Conservation (phyloP, 37 sponge, comb jelly and placozoan genomes). For the Ephydatia muelleri region DNA sequence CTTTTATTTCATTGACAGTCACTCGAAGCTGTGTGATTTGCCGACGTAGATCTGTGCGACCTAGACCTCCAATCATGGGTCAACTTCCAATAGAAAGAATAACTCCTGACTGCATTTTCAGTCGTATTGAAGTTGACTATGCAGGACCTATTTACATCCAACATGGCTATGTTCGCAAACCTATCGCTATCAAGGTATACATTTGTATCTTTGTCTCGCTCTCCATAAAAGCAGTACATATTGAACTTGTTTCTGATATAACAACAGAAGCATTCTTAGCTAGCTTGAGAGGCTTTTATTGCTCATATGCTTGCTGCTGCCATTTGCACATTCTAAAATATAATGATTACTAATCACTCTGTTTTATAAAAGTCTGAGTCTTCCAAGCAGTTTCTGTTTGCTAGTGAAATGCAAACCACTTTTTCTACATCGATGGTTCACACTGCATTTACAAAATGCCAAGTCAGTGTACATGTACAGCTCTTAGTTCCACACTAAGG, state of each 20-base stretch:
- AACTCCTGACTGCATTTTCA: neutral
- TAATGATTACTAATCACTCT: no score
- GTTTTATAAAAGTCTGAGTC: no score
- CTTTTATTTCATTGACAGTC: slow-evolving; percentile 25
- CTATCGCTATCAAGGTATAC: slow-evolving; percentile 27
- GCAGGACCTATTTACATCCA: slow-evolving; percentile 36
- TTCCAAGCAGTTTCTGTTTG: no score
- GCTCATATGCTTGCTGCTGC: no score
- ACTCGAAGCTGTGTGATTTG: slow-evolving; percentile 32
- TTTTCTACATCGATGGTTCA: no score
- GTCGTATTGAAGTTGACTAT: slow-evolving; percentile 34
- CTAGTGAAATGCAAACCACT: no score
- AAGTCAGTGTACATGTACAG: no score
- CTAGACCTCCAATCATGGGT: slow-evolving; percentile 21
- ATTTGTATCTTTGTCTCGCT: slow-evolving; percentile 32
- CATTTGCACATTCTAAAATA: no score
- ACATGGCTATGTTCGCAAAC: slow-evolving; percentile 22
- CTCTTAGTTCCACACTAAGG: no score
- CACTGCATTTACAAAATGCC: no score
- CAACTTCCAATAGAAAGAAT: slow-evolving; percentile 27
- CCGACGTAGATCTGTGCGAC: neutral
- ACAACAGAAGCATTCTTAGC: no score
- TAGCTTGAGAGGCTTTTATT: no score
- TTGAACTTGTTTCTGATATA: slow-evolving; percentile 34
- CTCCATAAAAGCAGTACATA: slow-evolving; percentile 29